These are phyloP conservation scores for Stenoptilia bipunctidactyla DNA, from an alignment of 2,888 invertebrate species.

Conservation along the genomic window DNA sequence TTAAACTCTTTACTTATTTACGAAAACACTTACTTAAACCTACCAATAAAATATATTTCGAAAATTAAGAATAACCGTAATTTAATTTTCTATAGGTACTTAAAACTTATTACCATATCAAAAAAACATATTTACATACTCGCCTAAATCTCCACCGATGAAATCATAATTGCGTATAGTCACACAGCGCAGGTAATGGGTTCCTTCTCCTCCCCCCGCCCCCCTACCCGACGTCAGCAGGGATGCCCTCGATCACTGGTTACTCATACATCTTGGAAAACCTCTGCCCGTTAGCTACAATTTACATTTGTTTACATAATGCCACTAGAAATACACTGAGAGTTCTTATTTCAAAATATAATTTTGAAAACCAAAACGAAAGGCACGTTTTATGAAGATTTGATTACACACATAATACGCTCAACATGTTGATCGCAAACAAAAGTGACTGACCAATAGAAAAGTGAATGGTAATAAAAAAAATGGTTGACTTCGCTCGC, in stretches of 20 bases:
- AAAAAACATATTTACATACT: not conserved
- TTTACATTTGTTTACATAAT: constrained; percentile 34
- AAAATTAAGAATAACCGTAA: too few relatives aligned
- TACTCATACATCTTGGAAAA: constrained; percentile 54
- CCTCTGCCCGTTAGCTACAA: constrained; percentile 34
- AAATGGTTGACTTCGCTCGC: not conserved
- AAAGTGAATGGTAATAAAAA: not conserved
- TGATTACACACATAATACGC: not conserved
- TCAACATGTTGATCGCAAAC: not conserved
- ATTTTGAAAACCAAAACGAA: not conserved
- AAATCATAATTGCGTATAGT: not conserved
- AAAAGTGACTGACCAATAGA: not conserved
- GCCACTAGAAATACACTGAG: not conserved
- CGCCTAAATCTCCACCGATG: not conserved
- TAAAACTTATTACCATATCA: too few relatives aligned
- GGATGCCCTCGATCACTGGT: constrained; percentile 55
- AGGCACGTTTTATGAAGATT: not conserved
- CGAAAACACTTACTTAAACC: too few relatives aligned
- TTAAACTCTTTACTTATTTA: too few relatives aligned
- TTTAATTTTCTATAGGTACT: too few relatives aligned
- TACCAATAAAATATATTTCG: too few relatives aligned
- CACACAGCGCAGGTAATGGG: constrained; percentile 13
- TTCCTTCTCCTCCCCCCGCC: constrained; percentile 31
- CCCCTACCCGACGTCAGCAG: constrained; percentile 33
- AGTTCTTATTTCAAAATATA: constrained; percentile 7